Evolutionary conservation across 1,140 invertebrate genomes (phyloP).

Genomic region (Ceratina japonica): DNA sequence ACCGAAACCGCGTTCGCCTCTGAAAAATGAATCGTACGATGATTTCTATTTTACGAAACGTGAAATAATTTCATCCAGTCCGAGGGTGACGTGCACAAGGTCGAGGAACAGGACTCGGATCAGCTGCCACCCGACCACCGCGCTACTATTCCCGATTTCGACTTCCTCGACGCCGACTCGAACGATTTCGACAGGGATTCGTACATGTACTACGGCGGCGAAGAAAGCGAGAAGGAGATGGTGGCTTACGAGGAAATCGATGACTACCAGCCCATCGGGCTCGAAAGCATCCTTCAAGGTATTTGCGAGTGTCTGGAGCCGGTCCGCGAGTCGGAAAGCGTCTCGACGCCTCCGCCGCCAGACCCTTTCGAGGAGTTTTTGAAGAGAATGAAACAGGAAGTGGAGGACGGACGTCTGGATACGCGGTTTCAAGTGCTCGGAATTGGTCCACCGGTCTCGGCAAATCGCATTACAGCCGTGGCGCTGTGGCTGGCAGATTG

Average conservation of each 20-base stretch:
- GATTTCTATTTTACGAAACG: no score
- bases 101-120: background rate
- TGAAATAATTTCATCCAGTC: background rate
- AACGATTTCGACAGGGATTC: constrained; percentile 25
- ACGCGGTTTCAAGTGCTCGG: constrained; percentile 63
- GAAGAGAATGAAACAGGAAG: constrained; percentile 65
- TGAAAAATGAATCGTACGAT: constrained; percentile 6
- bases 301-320: constrained; percentile 47
- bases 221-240: constrained; percentile 2
- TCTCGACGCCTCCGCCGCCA: constrained; percentile 15
- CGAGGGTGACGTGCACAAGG: no score
- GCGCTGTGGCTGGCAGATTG: constrained; percentile 71
- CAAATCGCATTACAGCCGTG: constrained; percentile 65
- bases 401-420: constrained; percentile 40
- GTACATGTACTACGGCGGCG: constrained; percentile 15
- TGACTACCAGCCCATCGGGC: constrained; percentile 38
- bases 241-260: constrained; percentile 8
- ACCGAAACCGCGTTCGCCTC: background rate
- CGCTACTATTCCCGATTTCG: background rate
- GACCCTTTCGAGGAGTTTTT: constrained; percentile 65
- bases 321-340: constrained; percentile 31
- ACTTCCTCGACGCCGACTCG: background rate
- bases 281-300: constrained; percentile 41
- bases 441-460: constrained; percentile 70
- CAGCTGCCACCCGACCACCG: background rate